Conservation (phyloP, 2,797 vertebrate species). For the Halcyon smyrnensis region DNA sequence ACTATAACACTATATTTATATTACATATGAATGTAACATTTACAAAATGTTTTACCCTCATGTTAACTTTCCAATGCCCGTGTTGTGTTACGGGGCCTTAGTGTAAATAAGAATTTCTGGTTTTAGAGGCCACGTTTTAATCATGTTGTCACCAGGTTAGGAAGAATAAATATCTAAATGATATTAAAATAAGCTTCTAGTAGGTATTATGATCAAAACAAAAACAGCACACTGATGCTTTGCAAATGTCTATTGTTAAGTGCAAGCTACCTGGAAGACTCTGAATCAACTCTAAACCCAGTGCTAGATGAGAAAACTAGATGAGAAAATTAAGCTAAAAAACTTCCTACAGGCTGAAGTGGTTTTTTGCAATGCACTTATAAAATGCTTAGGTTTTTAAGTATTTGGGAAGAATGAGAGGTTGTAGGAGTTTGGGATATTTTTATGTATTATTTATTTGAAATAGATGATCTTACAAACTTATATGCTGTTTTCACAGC, state of each 20-base stretch:
- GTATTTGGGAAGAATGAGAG: not conserved
- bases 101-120: not conserved
- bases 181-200: not conserved
- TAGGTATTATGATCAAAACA: not conserved
- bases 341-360: not conserved
- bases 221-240: not conserved
- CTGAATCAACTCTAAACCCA: not conserved
- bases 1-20: not conserved
- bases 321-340: not conserved
- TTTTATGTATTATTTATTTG: slow-evolving; percentile 45
- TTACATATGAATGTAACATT: not conserved
- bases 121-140: not conserved
- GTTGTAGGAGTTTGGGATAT: not conserved
- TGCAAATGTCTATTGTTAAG: not conserved
- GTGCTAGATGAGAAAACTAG: not conserved
- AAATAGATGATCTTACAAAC: slow-evolving; percentile 78
- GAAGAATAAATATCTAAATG: not conserved
- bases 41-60: not conserved
- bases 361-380: not conserved
- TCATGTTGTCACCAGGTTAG: not conserved
- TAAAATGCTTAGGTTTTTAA: not conserved
- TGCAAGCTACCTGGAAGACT: not conserved
- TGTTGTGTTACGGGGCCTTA: not conserved
- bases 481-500: slow-evolving; percentile 84
- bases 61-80: not conserved